A percentile compares a stretch with the other conserved stretches of the same genome.
Evolutionary conservation across 2,797 vertebrate species (phyloP).

Genomic region (Danio kyathit): DNA sequence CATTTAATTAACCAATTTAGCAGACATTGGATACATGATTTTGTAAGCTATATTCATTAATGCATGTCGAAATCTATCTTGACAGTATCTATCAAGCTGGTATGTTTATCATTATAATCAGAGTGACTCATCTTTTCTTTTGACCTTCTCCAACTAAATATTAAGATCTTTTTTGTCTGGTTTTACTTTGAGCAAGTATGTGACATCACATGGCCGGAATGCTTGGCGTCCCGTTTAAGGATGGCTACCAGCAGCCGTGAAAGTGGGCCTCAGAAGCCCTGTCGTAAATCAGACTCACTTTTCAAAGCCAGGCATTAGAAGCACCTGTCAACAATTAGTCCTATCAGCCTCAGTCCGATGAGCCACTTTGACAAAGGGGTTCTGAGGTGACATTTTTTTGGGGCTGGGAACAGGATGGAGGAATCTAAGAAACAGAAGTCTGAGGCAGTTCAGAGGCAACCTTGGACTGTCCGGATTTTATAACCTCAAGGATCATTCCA

Average conservation of each 20-base stretch:
- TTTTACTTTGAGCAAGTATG: slow-evolving; percentile 3
- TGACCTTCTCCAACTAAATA: neutral
- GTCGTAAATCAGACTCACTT: slow-evolving; percentile 81
- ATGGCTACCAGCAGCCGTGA: slow-evolving; percentile 69
- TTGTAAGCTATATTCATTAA: too few relatives aligned
- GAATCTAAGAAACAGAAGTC: slow-evolving; percentile 29
- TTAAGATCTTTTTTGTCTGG: slow-evolving; percentile 17
- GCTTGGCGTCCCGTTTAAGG: slow-evolving; percentile 34
- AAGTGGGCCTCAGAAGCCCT: slow-evolving; percentile 68
- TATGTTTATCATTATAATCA: neutral
- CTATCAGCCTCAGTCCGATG: slow-evolving; percentile 54
- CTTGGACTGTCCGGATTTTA: slow-evolving; percentile 47
- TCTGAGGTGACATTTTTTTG: slow-evolving; percentile 42
- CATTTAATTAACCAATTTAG: too few relatives aligned
- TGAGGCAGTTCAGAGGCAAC: slow-evolving; percentile 6
- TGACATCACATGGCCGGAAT: slow-evolving; percentile 52
- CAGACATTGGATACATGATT: too few relatives aligned
- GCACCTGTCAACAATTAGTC: slow-evolving; percentile 84
- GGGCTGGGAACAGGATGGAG: slow-evolving; percentile 22
- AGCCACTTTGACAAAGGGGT: slow-evolving; percentile 38
- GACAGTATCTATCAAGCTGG: too few relatives aligned
- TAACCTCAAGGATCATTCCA: slow-evolving; percentile 46
- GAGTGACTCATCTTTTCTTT: slow-evolving; percentile 25
- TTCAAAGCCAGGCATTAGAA: slow-evolving; percentile 75
- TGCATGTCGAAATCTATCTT: too few relatives aligned